A percentile compares a stretch with the other conserved stretches of the same genome.
Conservation (phyloP, 92 coral and sea anemone genomes). For the Paramuricea clavata region DNA sequence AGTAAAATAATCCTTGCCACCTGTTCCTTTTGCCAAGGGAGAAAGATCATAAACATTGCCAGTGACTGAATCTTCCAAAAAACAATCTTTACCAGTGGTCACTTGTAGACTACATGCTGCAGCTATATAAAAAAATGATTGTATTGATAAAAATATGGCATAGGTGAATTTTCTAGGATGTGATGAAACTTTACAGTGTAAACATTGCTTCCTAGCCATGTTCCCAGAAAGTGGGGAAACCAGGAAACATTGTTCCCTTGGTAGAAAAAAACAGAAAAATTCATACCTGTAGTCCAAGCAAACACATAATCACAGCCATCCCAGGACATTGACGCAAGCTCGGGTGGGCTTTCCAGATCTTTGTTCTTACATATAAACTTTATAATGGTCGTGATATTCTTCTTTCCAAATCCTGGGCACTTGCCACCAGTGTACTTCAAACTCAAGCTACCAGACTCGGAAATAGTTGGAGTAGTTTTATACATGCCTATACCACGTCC, state of each 20-base stretch:
- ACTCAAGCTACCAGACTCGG: conserved; percentile 72
- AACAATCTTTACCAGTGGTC: conserved; percentile 77
- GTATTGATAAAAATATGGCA: no score
- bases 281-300: conserved; percentile 91
- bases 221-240: no score
- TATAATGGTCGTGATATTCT: conserved; percentile 64
- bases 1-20: conserved; percentile 41
- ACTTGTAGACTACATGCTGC: conserved; percentile 92
- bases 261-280: no score
- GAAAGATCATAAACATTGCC: conserved; percentile 88
- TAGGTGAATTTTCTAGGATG: no score
- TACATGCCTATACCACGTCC: conserved; percentile 78
- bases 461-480: conserved; percentile 36
- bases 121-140: conserved; percentile 56
- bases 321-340: conserved; percentile 76
- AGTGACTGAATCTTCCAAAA: conserved; percentile 82
- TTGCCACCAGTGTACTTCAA: conserved; percentile 78
- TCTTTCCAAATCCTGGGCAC: background rate
- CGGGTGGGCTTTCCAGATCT: conserved; percentile 92
- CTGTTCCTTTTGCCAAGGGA: conserved; percentile 54
- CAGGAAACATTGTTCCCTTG: no score
- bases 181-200: no score
- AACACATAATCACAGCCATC: conserved; percentile 83
- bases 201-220: no score
- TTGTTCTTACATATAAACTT: conserved; percentile 89